Evolutionary conservation across 2,888 invertebrate genomes (phyloP).

Genomic region (Cheilosia variabilis): DNA sequence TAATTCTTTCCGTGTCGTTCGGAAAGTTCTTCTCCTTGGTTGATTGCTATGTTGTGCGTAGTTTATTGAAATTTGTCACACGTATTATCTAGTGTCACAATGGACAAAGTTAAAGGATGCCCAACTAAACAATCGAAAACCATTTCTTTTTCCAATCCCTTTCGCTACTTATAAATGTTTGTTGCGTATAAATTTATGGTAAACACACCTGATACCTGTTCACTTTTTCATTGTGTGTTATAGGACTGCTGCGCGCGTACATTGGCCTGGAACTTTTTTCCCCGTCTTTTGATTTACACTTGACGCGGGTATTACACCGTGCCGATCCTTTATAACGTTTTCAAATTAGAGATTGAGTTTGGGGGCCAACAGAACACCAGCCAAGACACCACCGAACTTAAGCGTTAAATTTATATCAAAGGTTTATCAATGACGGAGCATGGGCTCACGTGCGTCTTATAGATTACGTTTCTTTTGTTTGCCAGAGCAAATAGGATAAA

Average conservation of each 20-base stretch:
- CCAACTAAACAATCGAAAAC: constrained; percentile 43
- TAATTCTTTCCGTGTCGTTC: neutral
- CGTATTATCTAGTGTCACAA: neutral
- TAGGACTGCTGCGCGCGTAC: neutral
- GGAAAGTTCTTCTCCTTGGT: neutral
- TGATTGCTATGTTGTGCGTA: neutral
- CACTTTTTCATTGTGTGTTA: neutral
- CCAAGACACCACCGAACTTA: constrained; percentile 47
- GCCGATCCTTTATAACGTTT: constrained; percentile 41
- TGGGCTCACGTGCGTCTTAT: constrained; percentile 68
- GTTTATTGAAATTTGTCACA: constrained; percentile 31
- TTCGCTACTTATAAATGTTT: neutral
- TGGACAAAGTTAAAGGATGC: neutral
- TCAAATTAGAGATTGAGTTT: constrained; percentile 18
- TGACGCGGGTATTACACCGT: constrained; percentile 28
- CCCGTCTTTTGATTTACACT: constrained; percentile 47
- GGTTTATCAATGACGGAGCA: constrained; percentile 63
- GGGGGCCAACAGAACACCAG: constrained; percentile 9
- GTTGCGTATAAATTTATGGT: constrained; percentile 40
- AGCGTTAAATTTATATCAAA: constrained; percentile 63
- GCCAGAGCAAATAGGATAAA: constrained; percentile 14
- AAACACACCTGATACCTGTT: constrained; percentile 42
- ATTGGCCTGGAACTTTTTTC: constrained; percentile 4
- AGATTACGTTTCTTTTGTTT: constrained; percentile 37
- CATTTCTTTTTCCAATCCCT: constrained; percentile 22